Conservation (phyloP, 1,140 invertebrate species). For the Bombus breviceps region DNA sequence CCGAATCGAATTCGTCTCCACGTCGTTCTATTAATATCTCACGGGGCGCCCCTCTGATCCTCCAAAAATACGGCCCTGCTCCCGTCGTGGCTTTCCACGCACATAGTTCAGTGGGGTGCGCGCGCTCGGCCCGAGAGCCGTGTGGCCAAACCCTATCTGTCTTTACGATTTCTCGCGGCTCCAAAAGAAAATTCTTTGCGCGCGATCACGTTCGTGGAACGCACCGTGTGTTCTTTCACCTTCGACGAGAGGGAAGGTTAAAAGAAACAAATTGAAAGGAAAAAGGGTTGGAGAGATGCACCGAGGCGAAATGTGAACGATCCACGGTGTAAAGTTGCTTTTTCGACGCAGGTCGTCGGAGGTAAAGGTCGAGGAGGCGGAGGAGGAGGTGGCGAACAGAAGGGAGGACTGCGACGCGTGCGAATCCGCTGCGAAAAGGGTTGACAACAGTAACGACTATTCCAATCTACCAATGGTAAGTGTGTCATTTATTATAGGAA, state of each 20-base stretch:
- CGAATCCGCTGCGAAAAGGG: constrained; percentile 45
- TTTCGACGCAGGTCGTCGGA: constrained; percentile 65
- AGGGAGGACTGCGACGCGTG: constrained; percentile 59
- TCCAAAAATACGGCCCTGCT: constrained; percentile 67
- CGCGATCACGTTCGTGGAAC: not conserved
- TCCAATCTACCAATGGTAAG: constrained; percentile 67
- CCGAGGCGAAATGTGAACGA: constrained; percentile 7
- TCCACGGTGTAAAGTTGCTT: constrained; percentile 30
- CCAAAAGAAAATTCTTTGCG: not conserved
- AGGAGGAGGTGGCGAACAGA: constrained; percentile 51
- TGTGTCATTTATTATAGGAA: not conserved
- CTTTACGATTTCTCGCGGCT: constrained; percentile 9
- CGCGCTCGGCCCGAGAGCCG: constrained; percentile 70
- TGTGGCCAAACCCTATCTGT: constrained; percentile 69
- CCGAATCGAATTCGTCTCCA: constrained; percentile 10
- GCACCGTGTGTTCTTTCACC: not conserved
- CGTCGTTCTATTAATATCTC: constrained; percentile 60
- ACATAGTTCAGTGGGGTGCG: constrained; percentile 74
- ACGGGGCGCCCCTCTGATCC: constrained; percentile 36
- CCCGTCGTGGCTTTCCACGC: constrained; percentile 57
- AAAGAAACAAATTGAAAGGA: not conserved
- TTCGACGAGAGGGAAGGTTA: not conserved
- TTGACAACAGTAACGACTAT: constrained; percentile 60
- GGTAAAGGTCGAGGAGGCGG: constrained; percentile 47
- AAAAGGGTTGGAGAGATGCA: constrained; percentile 12